Evolutionary conservation across 1,140 invertebrate species (phyloP), one percentile per base, ranked within the genome.

Genomic region (Cecropterus lyciades): DNA sequence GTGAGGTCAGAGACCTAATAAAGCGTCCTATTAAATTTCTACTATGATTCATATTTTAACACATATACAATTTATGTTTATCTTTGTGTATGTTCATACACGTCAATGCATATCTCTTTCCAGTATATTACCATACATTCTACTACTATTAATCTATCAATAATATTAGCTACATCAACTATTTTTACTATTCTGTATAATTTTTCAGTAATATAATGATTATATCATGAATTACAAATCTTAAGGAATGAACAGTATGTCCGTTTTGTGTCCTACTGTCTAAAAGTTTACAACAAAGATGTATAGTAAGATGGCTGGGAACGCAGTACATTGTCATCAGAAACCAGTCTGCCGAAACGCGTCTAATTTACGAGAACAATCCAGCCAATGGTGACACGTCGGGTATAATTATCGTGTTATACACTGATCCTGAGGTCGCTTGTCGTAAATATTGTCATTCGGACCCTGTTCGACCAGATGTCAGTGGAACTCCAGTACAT

Each of bases 351-450:
- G 56, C 20, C 52, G 51, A 69, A 69, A 63, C 60, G 67, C 52
- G 59, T 48, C 59, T 64, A 64, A 69, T 69, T 69, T 69, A 69
- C 67, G 67, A 69, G 42, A 64, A 64, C 67, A 62, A 57, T 68
- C 51, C 27, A 46, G 27, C 43, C 45, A 24, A 45, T 14, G 56
- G 43, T 60, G 56, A 60, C 43, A 63, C 27, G 43, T 30, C 52
- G 43, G 43, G 57, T 60, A 53, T 53, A 60, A 60, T 60, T 69
- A 46, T 64, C 62, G 37, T 57, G 56, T 67, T 60, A 53, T 67
- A 67, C 65, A 64, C 59, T 45, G 59, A 59, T 59, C 24, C 56
- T 30, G 14, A 5, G 56, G 42, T 30, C 24, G 56, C 56, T 30
- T 16, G 13, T 59, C 56, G 56, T 59, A 60, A 60, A 48, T 48